Base-by-base conservation (phyloP, 1,140 invertebrate genomes). In the Penaeus indicus region DNA sequence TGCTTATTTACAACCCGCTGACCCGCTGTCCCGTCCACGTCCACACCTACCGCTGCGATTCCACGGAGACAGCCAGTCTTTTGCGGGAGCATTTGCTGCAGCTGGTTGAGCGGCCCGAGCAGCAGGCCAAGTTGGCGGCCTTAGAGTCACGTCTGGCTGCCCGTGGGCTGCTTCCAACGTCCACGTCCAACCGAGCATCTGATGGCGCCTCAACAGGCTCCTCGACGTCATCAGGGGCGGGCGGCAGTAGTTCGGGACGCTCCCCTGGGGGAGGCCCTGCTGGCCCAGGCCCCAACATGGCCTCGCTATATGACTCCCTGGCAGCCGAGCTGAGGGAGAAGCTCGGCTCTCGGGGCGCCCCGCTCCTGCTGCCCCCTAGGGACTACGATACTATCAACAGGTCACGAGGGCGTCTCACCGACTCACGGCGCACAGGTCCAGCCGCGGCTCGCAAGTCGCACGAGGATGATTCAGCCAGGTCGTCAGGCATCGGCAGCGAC, bases 11-110 rank as follows among this genome's bases (percentile, higher is more conserved):
- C 92, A 98, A 98, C 94, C 97, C 98, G 1, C 95, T 97, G 54
- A 99, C 97, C 0, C 96, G 97, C 91, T 95, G 95, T 92, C 96
- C 95, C 3, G 95, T 98, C 8, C 98, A 99, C 92, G 97, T 99
- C 2, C 98, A 99, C 92, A 97, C 97, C 60, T 99, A 99, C 93
- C 95, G 96, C 93, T 99, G 98, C 93, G 98, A 99, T 92, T 97
- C 97, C 21, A 95, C 97, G 27, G 96, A 98, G 92, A 99, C 98
- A 11, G 98, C 98, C 0, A 94, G 96, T 84, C 95, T 97, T 89
- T 94, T 99, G 85, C 95, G 95, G 86, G 94, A 95, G 4, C 97
- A 98, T 92, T 93, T 99, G 77, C 95, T 96, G 92, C 95, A 95
- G 18, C 93, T 99, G 72, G 96, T 97, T 27, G 96, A 96, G 77